These are phyloP conservation scores for Chironex yamaguchii DNA, from an alignment of 30 jellyfish, hydroid and myxozoan species.

Conservation along the genomic window DNA sequence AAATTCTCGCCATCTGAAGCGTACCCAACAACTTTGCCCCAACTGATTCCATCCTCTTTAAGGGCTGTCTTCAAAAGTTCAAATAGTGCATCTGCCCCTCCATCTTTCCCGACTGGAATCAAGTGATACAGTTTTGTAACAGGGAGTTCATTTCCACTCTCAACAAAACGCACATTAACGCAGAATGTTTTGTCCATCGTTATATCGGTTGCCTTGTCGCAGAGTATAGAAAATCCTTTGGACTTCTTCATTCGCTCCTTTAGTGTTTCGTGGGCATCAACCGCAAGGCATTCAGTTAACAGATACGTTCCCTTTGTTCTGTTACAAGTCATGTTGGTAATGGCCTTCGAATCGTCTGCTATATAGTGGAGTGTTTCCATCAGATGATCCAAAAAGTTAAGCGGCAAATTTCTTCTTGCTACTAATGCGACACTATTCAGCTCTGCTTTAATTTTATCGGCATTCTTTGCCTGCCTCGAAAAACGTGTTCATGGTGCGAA, in stretches of 20 bases:
- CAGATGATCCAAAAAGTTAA: constrained; percentile 23
- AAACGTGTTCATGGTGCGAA: neutral
- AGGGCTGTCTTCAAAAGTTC: neutral
- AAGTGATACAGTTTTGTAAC: constrained; percentile 14
- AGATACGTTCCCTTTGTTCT: constrained; percentile 23
- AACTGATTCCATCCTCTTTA: constrained; percentile 26
- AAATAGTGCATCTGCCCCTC: constrained; percentile 33
- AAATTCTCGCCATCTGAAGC: too few relatives aligned
- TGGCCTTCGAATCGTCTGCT: constrained; percentile 18
- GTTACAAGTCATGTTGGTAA: constrained; percentile 17
- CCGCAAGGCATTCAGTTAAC: constrained; percentile 56
- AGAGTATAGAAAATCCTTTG: constrained; percentile 30
- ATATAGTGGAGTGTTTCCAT: constrained; percentile 18
- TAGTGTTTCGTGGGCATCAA: constrained; percentile 36
- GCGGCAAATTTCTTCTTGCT: constrained; percentile 21
- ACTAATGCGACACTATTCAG: constrained; percentile 32
- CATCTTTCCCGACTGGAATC: constrained; percentile 36
- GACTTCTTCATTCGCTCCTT: constrained; percentile 19
- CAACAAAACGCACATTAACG: constrained; percentile 54
- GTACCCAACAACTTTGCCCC: constrained; percentile 34
- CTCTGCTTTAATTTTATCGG: constrained; percentile 24
- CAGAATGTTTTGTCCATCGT: constrained; percentile 51
- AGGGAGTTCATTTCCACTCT: constrained; percentile 18
- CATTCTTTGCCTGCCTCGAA: neutral
- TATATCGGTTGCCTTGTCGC: constrained; percentile 64